These are phyloP conservation scores for Pterocles orientalis DNA, from an alignment of 2,113 vertebrate species.

Conservation along the genomic window DNA sequence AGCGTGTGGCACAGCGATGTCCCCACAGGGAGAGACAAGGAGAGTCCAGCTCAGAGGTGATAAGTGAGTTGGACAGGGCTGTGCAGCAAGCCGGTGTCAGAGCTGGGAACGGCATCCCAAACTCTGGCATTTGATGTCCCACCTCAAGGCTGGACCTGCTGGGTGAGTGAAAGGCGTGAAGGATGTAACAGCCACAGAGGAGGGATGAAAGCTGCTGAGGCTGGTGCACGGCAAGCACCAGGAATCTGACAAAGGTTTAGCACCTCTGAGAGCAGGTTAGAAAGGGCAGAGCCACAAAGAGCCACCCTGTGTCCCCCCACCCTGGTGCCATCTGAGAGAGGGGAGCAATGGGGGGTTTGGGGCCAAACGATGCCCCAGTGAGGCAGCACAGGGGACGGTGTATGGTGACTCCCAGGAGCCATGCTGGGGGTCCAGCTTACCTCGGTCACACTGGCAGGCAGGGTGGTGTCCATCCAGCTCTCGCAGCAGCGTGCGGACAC, in stretches of 20 bases:
- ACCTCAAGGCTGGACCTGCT: not conserved
- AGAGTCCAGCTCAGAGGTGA: not conserved
- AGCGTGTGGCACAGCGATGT: rapidly evolving
- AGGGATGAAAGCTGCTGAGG: not conserved
- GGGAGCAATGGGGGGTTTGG: not conserved
- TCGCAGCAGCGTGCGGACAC: constrained; percentile 85
- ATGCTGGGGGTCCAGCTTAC: rapidly evolving
- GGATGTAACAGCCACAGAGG: not conserved
- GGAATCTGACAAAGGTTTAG: not conserved
- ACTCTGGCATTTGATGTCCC: not conserved
- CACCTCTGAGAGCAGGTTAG: too few species aligned
- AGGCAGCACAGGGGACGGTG: rapidly evolving
- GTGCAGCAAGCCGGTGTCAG: not conserved
- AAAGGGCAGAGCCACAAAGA: too few species aligned
- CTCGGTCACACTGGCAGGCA: constrained; percentile 76
- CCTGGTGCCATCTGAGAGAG: not conserved
- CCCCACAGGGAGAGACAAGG: rapidly evolving
- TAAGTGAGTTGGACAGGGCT: not conserved
- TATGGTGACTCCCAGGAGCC: rapidly evolving
- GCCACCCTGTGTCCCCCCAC: too few species aligned
- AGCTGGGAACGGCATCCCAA: not conserved
- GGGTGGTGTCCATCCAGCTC: constrained; percentile 77
- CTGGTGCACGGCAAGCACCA: not conserved
- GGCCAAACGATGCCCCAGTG: too few species aligned
- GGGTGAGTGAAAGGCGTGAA: not conserved